These are phyloP conservation scores for Eristalis pertinax DNA, from an alignment of 2,888 invertebrate species.

Conservation along the genomic window DNA sequence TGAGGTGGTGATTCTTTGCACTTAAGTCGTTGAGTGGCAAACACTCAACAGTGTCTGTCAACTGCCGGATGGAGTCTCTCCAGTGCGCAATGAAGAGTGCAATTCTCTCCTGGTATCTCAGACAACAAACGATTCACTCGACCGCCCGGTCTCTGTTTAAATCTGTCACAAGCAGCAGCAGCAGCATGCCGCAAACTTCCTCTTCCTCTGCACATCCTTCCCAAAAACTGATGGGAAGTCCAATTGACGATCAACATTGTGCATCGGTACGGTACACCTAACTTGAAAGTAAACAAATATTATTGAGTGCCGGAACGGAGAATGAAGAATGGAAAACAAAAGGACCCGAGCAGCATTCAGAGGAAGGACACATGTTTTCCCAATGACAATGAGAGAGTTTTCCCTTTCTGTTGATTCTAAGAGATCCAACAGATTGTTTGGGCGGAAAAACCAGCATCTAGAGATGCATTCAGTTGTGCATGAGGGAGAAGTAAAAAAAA, in stretches of 20 bases:
- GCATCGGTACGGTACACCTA: constrained; percentile 32
- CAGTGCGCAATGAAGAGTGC: constrained; percentile 56
- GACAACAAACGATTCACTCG: constrained; percentile 26
- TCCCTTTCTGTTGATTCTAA: constrained; percentile 43
- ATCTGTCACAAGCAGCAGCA: constrained; percentile 48
- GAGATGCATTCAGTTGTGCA: constrained; percentile 35
- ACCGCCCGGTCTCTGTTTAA: not conserved
- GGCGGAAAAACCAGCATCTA: not conserved
- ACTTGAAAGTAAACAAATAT: constrained; percentile 62
- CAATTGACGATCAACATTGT: constrained; percentile 59
- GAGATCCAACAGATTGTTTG: constrained; percentile 53
- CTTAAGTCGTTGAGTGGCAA: constrained; percentile 55
- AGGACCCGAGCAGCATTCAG: not conserved
- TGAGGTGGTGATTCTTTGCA: constrained; percentile 10
- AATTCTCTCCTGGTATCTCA: constrained; percentile 32
- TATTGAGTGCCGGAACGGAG: constrained; percentile 42
- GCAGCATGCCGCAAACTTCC: constrained; percentile 8
- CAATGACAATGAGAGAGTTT: constrained; percentile 50
- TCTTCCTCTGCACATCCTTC: not conserved
- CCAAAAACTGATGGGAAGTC: constrained; percentile 28
- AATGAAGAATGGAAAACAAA: constrained; percentile 16
- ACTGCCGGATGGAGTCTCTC: constrained; percentile 47
- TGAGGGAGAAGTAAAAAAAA: not conserved
- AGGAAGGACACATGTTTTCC: constrained; percentile 53
- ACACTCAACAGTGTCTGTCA: constrained; percentile 58